Evolutionary conservation across 1,140 invertebrate genomes (phyloP), one percentile per base, ranked within the genome.

Genomic region (Drosophila subobscura): DNA sequence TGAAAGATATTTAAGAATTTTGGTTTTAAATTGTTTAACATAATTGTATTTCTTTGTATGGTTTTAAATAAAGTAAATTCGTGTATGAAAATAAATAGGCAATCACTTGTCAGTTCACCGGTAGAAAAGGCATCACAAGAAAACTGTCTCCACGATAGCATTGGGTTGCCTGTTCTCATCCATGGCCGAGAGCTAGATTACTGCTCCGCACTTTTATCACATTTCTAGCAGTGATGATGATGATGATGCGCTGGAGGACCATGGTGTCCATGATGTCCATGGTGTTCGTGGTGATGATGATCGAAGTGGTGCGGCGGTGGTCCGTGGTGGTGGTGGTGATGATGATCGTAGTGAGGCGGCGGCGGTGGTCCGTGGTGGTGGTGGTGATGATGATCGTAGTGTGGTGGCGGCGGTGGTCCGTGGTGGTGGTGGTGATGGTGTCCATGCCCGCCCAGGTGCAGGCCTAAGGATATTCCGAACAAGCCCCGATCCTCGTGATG

Each of bases 381-480:
- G 20, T 81, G 73, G 33, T 73, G 72, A 41, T 72, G 73, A 41
- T 76, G 56, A 20, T 76, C 50, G 8, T 68, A 20, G 12, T 41
- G 49, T 0, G 53, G 67, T n/a, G 55, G 65, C 6, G 59, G 54
- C 22, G 55, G 67, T 29, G 55, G 51, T n/a, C 41, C 56, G 12
- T 57, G 67, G 20, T 80, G 73, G 7, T 74, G 60, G n/a, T 75
- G 70, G 12, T 79, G 72, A 20, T 73, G 77, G 6, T 72, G 58
- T 25, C 59, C 56, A 29, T 76, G 61, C 5, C 71, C 67, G 10
- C 80, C 81, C 50, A 85, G 10, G 27, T 58, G 50, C 52, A 85
- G 22, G 2, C 81, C 81, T 5, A 85, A 23, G 3, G 80, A 77
- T 37, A 85, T 81, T 45, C 81, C 81, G n/a, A 86, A 85, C 7